Conservation (phyloP, 2,888 invertebrate species). For the Cephalotes varians region DNA sequence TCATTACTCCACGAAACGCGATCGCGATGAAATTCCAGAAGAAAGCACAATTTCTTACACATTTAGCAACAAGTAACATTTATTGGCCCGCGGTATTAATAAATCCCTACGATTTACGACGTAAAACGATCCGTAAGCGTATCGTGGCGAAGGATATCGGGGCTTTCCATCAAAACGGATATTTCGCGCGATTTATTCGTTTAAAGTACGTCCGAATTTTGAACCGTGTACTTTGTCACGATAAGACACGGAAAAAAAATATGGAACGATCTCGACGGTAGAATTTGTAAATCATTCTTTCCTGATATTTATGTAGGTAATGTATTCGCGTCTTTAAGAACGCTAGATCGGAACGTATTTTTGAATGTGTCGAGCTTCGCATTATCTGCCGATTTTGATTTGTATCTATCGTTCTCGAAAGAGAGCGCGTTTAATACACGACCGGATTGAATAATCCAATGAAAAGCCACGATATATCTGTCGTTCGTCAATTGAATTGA, state of each 20-base stretch:
- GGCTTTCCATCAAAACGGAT: background rate
- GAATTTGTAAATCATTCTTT: background rate
- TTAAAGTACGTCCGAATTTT: constrained; percentile 2
- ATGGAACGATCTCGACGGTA: background rate
- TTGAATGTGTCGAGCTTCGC: background rate
- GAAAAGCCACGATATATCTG: background rate
- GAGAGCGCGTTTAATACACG: background rate
- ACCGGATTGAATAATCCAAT: background rate
- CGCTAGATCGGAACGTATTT: background rate
- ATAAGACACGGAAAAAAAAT: background rate
- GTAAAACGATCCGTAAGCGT: background rate
- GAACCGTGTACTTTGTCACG: no score
- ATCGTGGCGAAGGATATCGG: background rate
- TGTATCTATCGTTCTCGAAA: background rate
- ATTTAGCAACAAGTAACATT: background rate
- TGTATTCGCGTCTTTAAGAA: background rate
- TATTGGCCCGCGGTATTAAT: background rate
- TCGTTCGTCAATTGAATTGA: background rate
- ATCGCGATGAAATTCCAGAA: background rate
- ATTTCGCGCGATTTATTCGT: constrained; percentile 9
- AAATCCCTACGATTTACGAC: background rate
- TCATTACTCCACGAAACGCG: background rate
- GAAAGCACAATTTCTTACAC: background rate
- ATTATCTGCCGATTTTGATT: background rate
- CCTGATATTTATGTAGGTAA: background rate